Conservation (phyloP, 1,140 invertebrate species). For the Panonychus citri region DNA sequence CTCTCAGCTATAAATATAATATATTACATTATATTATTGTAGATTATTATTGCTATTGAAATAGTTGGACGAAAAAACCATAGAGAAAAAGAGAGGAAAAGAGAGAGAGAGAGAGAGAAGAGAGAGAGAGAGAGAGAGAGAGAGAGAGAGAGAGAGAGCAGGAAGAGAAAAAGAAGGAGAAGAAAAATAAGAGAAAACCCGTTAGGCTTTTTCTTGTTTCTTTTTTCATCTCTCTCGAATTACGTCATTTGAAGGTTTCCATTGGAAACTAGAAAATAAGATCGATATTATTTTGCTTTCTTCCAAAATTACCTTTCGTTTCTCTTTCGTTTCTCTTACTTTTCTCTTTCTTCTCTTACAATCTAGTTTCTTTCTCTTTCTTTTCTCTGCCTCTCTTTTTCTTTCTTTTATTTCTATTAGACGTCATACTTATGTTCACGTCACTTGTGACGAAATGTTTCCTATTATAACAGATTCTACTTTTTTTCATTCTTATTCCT, state of each 20-base stretch:
- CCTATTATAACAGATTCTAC: not conserved
- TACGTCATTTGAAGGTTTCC: not conserved
- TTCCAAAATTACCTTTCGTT: not conserved
- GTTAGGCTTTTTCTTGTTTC: not conserved
- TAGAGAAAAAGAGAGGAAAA: too few species aligned
- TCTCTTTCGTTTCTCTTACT: not conserved
- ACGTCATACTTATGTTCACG: not conserved
- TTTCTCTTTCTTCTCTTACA: not conserved
- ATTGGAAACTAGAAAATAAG: too few species aligned
- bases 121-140: too few species aligned
- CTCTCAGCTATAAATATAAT: too few species aligned
- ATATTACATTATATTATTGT: too few species aligned
- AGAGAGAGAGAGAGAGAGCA: too few species aligned
- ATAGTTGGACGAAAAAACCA: too few species aligned
- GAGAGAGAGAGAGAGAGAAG: too few species aligned
- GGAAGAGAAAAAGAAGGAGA: too few species aligned
- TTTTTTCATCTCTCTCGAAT: not conserved
- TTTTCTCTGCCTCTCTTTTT: not conserved
- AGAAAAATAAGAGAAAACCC: not conserved
- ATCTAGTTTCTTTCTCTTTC: not conserved
- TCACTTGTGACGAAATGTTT: not conserved
- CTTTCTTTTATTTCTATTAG: not conserved
- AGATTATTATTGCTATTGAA: too few species aligned
- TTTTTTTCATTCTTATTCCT: too few species aligned
- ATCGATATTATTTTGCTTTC: not conserved